A percentile compares a stretch with the other conserved stretches of the same genome.
These are phyloP conservation scores for Dyspetes luteomarginatus DNA, from an alignment of 2,888 invertebrate genomes.

Conservation along the genomic window DNA sequence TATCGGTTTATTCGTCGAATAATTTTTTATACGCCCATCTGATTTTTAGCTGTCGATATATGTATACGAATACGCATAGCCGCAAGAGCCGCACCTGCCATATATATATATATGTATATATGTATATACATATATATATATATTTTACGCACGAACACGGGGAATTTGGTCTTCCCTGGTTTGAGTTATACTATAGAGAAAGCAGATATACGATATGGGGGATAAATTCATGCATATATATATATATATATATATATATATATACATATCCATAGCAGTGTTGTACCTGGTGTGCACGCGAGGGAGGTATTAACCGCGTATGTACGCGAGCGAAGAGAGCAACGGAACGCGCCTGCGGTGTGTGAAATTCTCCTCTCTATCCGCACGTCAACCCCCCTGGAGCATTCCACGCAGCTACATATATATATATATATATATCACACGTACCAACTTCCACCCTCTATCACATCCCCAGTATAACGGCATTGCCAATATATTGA, in stretches of 20 bases:
- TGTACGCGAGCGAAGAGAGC: conserved; percentile 1
- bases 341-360: conserved; percentile 31
- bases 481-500: conserved; percentile 68
- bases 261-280: too few species aligned
- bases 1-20: background rate
- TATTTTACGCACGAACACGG: conserved; percentile 19
- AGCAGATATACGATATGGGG: conserved; percentile 7
- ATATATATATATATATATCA: conserved; percentile 23
- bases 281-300: conserved; percentile 14
- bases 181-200: too few species aligned
- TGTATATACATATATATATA: background rate
- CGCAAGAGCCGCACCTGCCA: background rate
- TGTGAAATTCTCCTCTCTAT: conserved; percentile 43
- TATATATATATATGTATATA: background rate
- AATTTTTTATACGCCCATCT: background rate
- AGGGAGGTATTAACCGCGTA: background rate
- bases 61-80: background rate
- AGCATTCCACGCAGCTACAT: conserved; percentile 22
- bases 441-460: conserved; percentile 9
- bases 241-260: too few species aligned
- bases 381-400: conserved; percentile 10
- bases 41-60: background rate
- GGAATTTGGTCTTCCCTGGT: conserved; percentile 33
- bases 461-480: conserved; percentile 4
- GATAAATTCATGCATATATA: conserved; percentile 7